A percentile compares a stretch with the other conserved stretches of the same genome.
These are phyloP conservation scores for Oscheius sp. DNA, from an alignment of 2,888 invertebrate genomes.

Conservation along the genomic window DNA sequence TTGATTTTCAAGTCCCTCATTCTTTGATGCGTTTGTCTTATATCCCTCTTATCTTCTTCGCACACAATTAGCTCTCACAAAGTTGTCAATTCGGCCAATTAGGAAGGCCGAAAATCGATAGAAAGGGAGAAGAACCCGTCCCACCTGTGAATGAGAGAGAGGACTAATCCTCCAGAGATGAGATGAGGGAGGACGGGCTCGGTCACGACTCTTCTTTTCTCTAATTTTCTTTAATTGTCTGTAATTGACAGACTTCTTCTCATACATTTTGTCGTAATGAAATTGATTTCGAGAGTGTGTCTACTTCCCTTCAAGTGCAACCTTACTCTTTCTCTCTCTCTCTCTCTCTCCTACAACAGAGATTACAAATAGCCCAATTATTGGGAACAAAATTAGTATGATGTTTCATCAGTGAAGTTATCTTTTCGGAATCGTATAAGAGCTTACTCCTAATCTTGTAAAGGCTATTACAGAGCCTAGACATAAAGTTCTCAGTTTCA, in stretches of 20 bases:
- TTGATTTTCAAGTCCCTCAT: too few species aligned
- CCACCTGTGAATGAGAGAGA: constrained; percentile 9
- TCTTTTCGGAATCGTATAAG: neutral
- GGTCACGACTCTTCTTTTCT: neutral
- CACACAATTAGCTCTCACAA: too few species aligned
- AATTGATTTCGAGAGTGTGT: too few species aligned
- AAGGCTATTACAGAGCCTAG: too few species aligned
- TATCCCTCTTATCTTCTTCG: too few species aligned
- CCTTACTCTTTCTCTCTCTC: too few species aligned
- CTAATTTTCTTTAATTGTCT: neutral
- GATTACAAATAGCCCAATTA: neutral
- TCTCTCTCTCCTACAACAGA: too few species aligned
- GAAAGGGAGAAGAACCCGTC: constrained; percentile 9
- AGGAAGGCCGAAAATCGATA: constrained; percentile 9
- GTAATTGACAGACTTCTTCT: neutral
- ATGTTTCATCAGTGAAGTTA: neutral
- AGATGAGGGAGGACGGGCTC: neutral
- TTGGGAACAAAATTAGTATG: neutral
- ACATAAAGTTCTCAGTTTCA: too few species aligned
- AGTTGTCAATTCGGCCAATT: constrained; percentile 11
- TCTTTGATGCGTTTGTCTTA: too few species aligned
- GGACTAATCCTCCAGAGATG: constrained; percentile 17
- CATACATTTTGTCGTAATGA: too few species aligned
- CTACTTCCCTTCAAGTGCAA: too few species aligned
- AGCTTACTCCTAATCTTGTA: too few species aligned